Base-by-base conservation (phyloP, 2,888 invertebrate species). In the Megaustenia siamemsis region DNA sequence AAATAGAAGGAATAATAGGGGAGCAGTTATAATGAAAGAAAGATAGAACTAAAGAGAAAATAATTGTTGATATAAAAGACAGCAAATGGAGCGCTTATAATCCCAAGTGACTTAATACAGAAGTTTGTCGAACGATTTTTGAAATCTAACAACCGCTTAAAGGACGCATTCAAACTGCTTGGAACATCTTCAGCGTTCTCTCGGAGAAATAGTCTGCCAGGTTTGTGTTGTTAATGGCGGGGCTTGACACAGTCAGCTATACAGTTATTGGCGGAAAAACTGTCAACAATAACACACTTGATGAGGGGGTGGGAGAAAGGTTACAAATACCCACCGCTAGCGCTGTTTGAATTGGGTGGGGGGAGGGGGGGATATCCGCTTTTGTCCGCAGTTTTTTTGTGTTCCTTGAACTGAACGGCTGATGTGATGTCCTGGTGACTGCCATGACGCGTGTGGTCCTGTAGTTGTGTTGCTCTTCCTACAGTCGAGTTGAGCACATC, bases 11-110 rank as follows among this genome's bases (percentile, higher is more conserved):
- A 45, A n/a, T 1, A n/a, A 73, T 4, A 12, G 45, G 45, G 32
- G 18, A 66, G 32, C 28, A 32, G 28, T 24, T 12, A 56, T 4
- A 56, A 56, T 24, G n/a, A 69, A 69, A 69, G 28, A 53, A n/a
- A 1, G 43, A 43, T 21, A 49, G 49, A 28, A 32, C 24, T 5
- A 28, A 77, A n/a, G 24, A 43, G 28, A 43, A 45, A 45, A 73
- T 12, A 28, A 3, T 73, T 73, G 71, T 73, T 73, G n/a, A 73
- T 43, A 73, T 73, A 73, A 45, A 73, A 28, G n/a, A 45, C 43
- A n/a, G 71, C 45, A 43, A 73, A 73, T 45, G 45, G 45, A 73
- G 71, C 45, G 45, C 45, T 73, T 45, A 43, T 73, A 73, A 73
- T 73, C 45, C 28, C n/a, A 2, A 28, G 45, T 45, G 24, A 28